phyloP scores from a whole-genome alignment of 30 jellyfish, hydroid and myxozoan species.

The Hydractinia symbiolongicarpus region DNA sequence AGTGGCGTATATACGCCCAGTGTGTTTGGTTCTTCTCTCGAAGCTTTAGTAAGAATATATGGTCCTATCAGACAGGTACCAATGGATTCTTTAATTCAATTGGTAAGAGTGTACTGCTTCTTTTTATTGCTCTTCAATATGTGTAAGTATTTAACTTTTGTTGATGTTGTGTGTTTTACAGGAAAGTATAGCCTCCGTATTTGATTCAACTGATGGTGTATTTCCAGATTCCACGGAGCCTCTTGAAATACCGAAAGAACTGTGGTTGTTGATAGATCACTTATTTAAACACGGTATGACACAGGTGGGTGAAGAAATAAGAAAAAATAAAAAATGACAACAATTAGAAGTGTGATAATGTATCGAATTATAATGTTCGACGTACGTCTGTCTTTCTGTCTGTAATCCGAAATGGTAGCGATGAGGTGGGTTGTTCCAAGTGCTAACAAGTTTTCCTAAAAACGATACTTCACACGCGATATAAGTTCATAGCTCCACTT shows the following conservation, averaged over 20 bases:
- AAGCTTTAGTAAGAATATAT: slow-evolving; percentile 69
- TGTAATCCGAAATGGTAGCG: too few relatives aligned
- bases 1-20: slow-evolving; percentile 80
- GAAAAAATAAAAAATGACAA: too few relatives aligned
- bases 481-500: too few relatives aligned
- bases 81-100: slow-evolving; percentile 21
- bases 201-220: slow-evolving; percentile 16
- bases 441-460: too few relatives aligned
- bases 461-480: too few relatives aligned
- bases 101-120: slow-evolving; percentile 36
- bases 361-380: too few relatives aligned
- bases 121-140: too few relatives aligned
- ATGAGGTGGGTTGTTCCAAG: too few relatives aligned
- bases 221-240: slow-evolving; percentile 63
- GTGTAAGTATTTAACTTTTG: background rate
- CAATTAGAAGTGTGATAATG: too few relatives aligned
- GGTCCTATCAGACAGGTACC: slow-evolving; percentile 89
- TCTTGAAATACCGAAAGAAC: slow-evolving; percentile 85
- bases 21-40: slow-evolving; percentile 89
- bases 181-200: slow-evolving; percentile 10
- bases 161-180: slow-evolving; percentile 13
- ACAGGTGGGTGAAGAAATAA: slow-evolving; percentile 29
- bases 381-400: too few relatives aligned
- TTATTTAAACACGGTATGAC: slow-evolving; percentile 79
- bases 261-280: slow-evolving; percentile 92